Base-by-base conservation (phyloP, 2,888 invertebrate species). In the Stomorhina lunata region DNA sequence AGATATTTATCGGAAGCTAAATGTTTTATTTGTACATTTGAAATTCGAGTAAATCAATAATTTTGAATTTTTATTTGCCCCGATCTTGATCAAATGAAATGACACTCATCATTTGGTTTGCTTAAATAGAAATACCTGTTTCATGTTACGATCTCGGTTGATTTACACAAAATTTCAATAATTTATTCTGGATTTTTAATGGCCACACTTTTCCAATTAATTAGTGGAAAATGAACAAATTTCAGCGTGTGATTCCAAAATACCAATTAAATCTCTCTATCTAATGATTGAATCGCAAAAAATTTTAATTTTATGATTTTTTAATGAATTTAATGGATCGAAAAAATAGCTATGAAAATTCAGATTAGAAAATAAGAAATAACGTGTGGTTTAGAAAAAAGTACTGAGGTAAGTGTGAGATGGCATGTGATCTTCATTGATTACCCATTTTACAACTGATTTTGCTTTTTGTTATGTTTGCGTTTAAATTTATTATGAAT, bases 1-100 rank as follows among this genome's bases (percentile, higher is more conserved):
- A 73, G 76, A 76, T 80, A 80, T 57, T 76, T 69, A 76, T 80
- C 80, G 57, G 63, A 48, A 80, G 76, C 69, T 57, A 48, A 80
- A 37, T 61, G 45, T 63, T 9, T 15, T 66, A 66, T 59, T 55
- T 66, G 2, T 69, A 48, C 25, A 43, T 55, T 27, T 12, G 25
- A 20, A 55, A 55, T 7, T 29, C 29, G 61, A 73, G 25, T 34
- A 50, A 48, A 69, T 69, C 53, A 59, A 50, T 32, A 68, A 32
- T 77, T 68, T 77, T 32, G 37, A 59, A 43, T 61, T 68, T 53
- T 2, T 32, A 40, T 40, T 40, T 2, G 17, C 37, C 25, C 22
- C 29, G 4, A 6, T 45, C 9, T 55, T n/a, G 29, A 34, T 22
- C 20, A 63, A 20, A 40, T 50, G 43, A 25, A 53, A 27, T 12